These are phyloP conservation scores for Lamellibrachia columna DNA, from an alignment of 2,888 invertebrate species.

Conservation along the genomic window DNA sequence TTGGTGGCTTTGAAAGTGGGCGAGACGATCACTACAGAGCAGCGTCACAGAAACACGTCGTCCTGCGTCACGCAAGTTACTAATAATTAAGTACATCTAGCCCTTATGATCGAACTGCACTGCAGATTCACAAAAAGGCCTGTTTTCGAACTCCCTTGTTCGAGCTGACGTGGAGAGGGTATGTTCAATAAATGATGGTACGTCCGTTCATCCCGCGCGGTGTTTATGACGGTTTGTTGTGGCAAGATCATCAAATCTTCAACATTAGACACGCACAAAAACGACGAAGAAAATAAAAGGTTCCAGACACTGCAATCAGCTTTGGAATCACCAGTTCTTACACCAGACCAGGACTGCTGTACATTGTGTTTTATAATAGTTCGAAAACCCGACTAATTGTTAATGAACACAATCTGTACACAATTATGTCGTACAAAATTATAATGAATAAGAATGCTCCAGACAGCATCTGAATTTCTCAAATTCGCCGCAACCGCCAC, in stretches of 20 bases:
- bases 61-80: background rate
- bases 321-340: background rate
- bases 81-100: background rate
- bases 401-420: background rate
- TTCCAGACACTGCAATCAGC: background rate
- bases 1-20: background rate
- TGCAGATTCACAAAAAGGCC: background rate
- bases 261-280: background rate
- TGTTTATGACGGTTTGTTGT: background rate
- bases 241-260: background rate
- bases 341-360: background rate
- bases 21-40: background rate
- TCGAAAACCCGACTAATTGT: background rate
- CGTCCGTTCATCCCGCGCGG: background rate
- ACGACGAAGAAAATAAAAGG: background rate
- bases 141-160: background rate
- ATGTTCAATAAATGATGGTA: background rate
- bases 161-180: background rate
- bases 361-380: background rate
- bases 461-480: too few relatives aligned
- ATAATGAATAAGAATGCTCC: too few relatives aligned
- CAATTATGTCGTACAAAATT: background rate
- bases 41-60: background rate
- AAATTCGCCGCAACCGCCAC: background rate
- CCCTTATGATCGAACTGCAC: background rate